Percentiles rank a stretch among this genome's conserved stretches.
Evolutionary conservation across 2,113 vertebrate species (phyloP).

Genomic region (Gorilla gorilla): DNA sequence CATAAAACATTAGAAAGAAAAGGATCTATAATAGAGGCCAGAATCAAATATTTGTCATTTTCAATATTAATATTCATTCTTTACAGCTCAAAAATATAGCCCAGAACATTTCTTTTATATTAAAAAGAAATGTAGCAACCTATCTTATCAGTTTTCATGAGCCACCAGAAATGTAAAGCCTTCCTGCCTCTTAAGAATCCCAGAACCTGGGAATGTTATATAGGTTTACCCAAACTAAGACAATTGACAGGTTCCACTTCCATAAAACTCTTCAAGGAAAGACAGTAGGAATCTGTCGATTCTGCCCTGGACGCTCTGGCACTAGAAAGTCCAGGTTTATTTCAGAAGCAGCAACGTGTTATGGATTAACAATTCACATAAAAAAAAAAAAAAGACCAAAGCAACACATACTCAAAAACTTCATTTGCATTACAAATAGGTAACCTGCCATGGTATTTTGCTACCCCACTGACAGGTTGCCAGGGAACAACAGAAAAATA

Average conservation of each 20-base stretch:
- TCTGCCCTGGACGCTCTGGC: slow-evolving; percentile 29
- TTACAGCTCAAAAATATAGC: neutral
- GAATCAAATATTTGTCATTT: neutral
- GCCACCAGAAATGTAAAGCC: neutral
- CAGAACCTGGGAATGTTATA: neutral
- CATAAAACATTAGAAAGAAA: neutral
- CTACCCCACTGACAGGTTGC: slow-evolving; percentile 67
- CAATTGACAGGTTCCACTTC: neutral
- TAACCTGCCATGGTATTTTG: slow-evolving; percentile 53
- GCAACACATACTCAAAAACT: slow-evolving; percentile 47
- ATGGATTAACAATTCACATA: slow-evolving; percentile 39
- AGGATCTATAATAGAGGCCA: neutral
- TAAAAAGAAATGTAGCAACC: neutral
- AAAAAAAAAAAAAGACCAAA: neutral
- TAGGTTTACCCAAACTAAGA: neutral
- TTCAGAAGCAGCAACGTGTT: slow-evolving; percentile 49
- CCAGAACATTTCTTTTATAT: neutral
- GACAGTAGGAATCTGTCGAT: neutral
- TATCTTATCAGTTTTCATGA: neutral
- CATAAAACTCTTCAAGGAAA: slow-evolving; percentile 11
- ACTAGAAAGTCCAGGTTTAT: slow-evolving; percentile 39
- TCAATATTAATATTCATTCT: neutral
- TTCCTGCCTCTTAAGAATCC: neutral
- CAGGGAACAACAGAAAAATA: slow-evolving; percentile 69
- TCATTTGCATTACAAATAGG: slow-evolving; percentile 72